Percentiles rank a stretch among this genome's conserved stretches.
Conservation (phyloP, 1,140 invertebrate species). For the Bombus ignitus region DNA sequence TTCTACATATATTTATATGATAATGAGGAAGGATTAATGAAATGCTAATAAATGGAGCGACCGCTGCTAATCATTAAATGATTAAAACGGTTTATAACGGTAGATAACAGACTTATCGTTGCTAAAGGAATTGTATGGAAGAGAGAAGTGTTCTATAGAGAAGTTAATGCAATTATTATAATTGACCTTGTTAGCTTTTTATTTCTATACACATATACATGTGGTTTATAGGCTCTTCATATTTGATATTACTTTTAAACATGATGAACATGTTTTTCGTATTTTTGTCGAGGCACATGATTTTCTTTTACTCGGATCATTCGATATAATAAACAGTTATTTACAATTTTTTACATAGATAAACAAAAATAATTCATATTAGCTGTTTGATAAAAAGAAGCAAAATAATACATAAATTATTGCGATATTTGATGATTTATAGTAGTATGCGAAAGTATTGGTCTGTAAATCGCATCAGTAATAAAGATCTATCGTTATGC, state of each 20-base stretch:
- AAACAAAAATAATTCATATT: background rate
- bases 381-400: background rate
- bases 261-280: background rate
- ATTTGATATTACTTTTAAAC: background rate
- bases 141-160: background rate
- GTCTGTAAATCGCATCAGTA: background rate
- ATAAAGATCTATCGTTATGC: background rate
- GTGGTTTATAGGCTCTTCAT: no score
- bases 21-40: background rate
- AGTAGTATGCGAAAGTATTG: background rate
- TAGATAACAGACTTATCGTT: constrained; percentile 14
- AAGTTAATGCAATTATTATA: background rate
- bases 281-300: background rate
- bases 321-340: background rate
- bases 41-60: background rate
- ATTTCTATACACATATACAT: background rate
- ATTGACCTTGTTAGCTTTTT: background rate
- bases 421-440: background rate
- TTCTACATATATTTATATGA: background rate
- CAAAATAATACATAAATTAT: background rate
- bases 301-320: background rate
- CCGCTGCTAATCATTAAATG: background rate
- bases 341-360: background rate
- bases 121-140: background rate
- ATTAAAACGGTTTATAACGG: constrained; percentile 1